Evolutionary conservation across 2,113 vertebrate species (phyloP), one percentile per base, ranked within the genome.

Genomic region (Lepisosteus oculatus): DNA sequence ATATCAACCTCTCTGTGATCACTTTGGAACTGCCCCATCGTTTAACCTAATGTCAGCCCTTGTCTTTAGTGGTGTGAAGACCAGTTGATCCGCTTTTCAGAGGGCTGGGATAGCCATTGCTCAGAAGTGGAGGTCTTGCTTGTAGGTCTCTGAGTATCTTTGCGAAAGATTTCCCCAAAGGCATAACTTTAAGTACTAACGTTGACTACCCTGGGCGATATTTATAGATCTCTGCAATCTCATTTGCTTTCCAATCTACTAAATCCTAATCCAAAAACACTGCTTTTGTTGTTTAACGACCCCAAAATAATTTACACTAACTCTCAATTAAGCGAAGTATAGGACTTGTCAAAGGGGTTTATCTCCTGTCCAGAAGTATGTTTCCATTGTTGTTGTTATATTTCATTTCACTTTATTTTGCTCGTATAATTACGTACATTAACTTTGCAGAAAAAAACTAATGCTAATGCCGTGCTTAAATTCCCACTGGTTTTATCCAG

Each of bases 11-110:
- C 80, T 4, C 75, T 70, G 1, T 71, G 67, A 11, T 69, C 61
- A 2, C 72, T 74, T 8, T 80, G 80, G 13, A 69, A 76, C 56
- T 84, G 80, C 9, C 81, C 84, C 83, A 83, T 85, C 2, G 12
- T 67, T 8, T 44, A 11, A 44, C 3, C 29, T 42, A 44, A 14
- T n/a, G 43, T 14, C 15, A 29, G 15, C 17, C 9, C 14, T 59
- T 15, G 4, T 59, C 14, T 59, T 59, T 59, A 59, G 9, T 5
- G n/a, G 57, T n/a, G 7, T 14, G 13, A 59, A 14, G 56, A 59
- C 14, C 12, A 13, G n/a, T n/a, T 6, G 57, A 4, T 29, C 29
- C 29, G 29, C 29, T 29, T 29, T 29, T 29, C 29, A 29, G 29
- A 29, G 29, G 29, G 29, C 29, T 29, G 29, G 29, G 29, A 29